These are phyloP conservation scores for Sinocyclocheilus anophthalmus DNA, from an alignment of 2,113 vertebrate genomes.

Conservation along the genomic window DNA sequence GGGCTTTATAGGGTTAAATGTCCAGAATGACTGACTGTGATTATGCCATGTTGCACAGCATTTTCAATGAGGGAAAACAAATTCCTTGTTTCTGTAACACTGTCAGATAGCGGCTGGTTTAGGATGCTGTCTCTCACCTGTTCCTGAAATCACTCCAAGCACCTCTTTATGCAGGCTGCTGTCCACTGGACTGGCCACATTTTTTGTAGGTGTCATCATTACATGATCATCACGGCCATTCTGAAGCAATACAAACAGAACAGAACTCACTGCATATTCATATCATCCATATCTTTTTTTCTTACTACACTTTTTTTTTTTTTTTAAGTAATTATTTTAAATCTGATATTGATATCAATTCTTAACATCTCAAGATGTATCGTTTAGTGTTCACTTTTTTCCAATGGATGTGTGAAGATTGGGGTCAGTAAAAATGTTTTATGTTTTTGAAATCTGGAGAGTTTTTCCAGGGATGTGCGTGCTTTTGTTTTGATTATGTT, in stretches of 20 bases:
- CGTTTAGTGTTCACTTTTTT: not conserved
- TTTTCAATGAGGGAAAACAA: not conserved
- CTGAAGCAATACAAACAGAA: constrained; percentile 66
- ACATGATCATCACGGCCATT: constrained; percentile 84
- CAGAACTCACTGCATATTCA: too few species aligned
- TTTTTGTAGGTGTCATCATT: constrained; percentile 86
- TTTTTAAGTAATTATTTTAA: too few species aligned
- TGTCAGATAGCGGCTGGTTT: not conserved
- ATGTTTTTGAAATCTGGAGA: not conserved
- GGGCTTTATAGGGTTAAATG: too few species aligned
- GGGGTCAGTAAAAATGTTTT: not conserved
- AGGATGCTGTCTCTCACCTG: constrained; percentile 75
- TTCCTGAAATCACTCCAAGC: constrained; percentile 94
- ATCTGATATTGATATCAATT: too few species aligned
- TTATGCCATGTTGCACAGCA: too few species aligned
- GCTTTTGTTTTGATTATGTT: too few species aligned
- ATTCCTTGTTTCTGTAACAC: not conserved
- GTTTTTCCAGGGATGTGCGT: too few species aligned
- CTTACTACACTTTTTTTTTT: not conserved
- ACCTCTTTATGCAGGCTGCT: constrained; percentile 93
- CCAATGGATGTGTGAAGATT: not conserved
- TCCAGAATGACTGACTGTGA: too few species aligned
- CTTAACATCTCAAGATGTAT: not conserved
- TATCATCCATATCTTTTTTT: too few species aligned
- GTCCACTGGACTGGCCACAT: constrained; percentile 81